These are phyloP conservation scores for Poeciliopsis turrubarensis DNA, from an alignment of 2,113 vertebrate species.

Conservation along the genomic window DNA sequence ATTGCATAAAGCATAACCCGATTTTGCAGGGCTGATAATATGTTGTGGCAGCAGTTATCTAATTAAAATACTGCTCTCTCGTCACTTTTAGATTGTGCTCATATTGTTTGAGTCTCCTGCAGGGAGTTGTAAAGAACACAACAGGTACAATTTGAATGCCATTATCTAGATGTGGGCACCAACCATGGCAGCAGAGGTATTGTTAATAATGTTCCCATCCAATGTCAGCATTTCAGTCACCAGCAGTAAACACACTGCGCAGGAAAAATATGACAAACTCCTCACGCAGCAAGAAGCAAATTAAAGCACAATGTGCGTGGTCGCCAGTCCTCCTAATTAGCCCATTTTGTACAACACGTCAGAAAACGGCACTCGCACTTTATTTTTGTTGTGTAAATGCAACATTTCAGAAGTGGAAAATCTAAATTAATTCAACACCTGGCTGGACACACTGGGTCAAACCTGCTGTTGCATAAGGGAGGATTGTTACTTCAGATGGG, in stretches of 20 bases:
- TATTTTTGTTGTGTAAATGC: constrained; percentile 43
- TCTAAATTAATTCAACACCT: constrained; percentile 47
- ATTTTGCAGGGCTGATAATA: constrained; percentile 16
- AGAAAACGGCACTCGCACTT: constrained; percentile 18
- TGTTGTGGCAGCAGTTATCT: constrained; percentile 38
- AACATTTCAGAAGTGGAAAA: constrained; percentile 28
- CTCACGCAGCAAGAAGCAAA: constrained; percentile 44
- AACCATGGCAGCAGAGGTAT: constrained; percentile 38
- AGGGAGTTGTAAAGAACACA: constrained; percentile 40
- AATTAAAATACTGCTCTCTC: constrained; percentile 38
- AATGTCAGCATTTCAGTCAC: constrained; percentile 44
- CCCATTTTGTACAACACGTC: constrained; percentile 35
- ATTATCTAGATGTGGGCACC: constrained; percentile 45
- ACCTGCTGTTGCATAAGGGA: constrained; percentile 38
- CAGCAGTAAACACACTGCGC: constrained; percentile 51
- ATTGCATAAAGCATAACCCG: constrained; percentile 12
- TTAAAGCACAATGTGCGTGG: constrained; percentile 49
- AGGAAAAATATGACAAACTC: constrained; percentile 23
- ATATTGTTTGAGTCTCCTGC: constrained; percentile 47
- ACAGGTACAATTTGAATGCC: constrained; percentile 54
- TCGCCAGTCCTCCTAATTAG: constrained; percentile 54
- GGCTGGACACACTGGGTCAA: constrained; percentile 38
- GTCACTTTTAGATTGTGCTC: constrained; percentile 45
- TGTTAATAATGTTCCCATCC: constrained; percentile 54
- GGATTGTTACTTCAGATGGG: constrained; percentile 34